Evolutionary conservation across 2,113 vertebrate genomes (phyloP).

Genomic region (Rhabdomys dilectus): DNA sequence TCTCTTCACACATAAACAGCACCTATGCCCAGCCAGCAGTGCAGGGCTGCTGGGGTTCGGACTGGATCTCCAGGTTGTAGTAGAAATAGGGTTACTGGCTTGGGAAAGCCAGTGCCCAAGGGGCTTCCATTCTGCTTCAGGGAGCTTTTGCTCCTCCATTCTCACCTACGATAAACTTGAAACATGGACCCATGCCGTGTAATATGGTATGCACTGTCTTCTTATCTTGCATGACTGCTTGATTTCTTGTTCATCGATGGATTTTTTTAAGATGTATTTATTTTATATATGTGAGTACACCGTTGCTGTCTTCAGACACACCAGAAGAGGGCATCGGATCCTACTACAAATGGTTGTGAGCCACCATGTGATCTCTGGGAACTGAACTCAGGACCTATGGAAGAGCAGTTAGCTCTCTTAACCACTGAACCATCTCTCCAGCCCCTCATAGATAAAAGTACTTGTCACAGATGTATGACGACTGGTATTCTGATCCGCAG

Average conservation of each 20-base stretch:
- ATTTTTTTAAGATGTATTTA: not conserved
- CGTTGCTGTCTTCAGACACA: too few species aligned
- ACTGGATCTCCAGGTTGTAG: not conserved
- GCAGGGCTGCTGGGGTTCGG: not conserved
- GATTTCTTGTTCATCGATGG: not conserved
- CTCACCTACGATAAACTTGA: not conserved
- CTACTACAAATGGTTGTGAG: too few species aligned
- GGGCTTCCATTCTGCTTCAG: not conserved
- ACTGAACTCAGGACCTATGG: too few species aligned
- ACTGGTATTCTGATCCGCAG: not conserved
- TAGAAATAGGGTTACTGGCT: not conserved
- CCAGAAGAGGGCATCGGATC: too few species aligned
- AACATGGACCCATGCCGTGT: not conserved
- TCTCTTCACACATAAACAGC: not conserved
- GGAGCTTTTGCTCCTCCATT: not conserved
- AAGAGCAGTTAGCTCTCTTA: too few species aligned
- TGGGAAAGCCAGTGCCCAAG: not conserved
- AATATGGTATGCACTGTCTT: not conserved
- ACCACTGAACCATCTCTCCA: too few species aligned
- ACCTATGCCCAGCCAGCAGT: accelerated
- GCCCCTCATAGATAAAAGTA: not conserved
- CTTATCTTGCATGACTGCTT: not conserved
- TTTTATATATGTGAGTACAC: too few species aligned
- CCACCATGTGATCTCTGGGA: too few species aligned
- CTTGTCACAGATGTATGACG: not conserved